phyloP scores from a whole-genome alignment of 1,140 invertebrate species.

The Solenopsis invicta region DNA sequence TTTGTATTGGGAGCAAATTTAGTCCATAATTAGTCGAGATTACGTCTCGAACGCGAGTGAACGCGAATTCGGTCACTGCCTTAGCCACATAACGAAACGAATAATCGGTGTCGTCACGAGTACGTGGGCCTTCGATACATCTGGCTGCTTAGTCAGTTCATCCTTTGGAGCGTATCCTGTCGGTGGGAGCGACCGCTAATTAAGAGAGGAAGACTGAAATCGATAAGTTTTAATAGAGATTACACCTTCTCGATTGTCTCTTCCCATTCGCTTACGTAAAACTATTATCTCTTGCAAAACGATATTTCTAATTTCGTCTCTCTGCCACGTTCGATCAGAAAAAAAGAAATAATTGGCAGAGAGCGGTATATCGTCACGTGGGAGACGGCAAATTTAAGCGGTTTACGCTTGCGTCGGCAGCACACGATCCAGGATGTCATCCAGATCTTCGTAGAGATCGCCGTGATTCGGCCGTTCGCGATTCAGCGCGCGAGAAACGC shows the following conservation, averaged over 20 bases:
- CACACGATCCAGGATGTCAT: background rate
- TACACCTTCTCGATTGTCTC: constrained; percentile 20
- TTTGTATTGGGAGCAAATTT: constrained; percentile 6
- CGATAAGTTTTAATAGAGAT: background rate
- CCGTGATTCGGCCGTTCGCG: constrained; percentile 16
- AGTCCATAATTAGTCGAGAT: constrained; percentile 13
- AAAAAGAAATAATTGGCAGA: background rate
- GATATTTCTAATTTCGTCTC: background rate
- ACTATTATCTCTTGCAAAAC: background rate
- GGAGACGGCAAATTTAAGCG: background rate
- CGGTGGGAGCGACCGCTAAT: background rate
- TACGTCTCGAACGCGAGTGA: constrained; percentile 35
- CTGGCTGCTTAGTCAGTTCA: constrained; percentile 61
- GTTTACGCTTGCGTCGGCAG: background rate
- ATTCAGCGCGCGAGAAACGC: constrained; percentile 25
- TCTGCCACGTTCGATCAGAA: background rate
- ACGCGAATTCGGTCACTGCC: constrained; percentile 60
- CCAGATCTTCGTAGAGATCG: constrained; percentile 53
- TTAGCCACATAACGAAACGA: constrained; percentile 63
- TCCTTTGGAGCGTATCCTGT: constrained; percentile 17
- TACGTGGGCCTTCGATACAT: constrained; percentile 72
- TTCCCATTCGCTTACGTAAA: background rate
- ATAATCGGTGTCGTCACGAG: constrained; percentile 73
- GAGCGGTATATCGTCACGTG: background rate
- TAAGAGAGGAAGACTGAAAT: constrained; percentile 6